Percentiles rank a stretch among this genome's conserved stretches.
phyloP scores from a whole-genome alignment of 2,797 vertebrate species.

The Knipowitschia caucasica region DNA sequence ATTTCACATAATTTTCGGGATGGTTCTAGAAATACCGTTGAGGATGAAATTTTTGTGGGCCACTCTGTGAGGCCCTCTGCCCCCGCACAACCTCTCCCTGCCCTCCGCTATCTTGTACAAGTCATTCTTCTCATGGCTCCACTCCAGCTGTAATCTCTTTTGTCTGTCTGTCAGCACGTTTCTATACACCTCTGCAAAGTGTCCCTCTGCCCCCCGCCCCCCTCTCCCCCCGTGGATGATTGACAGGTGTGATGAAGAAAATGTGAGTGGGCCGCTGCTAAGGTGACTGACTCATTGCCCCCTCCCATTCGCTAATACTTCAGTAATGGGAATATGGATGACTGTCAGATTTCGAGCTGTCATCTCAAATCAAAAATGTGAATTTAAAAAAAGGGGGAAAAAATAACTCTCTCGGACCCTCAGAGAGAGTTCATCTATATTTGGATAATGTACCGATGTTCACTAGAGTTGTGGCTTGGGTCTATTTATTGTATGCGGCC shows the following conservation, averaged over 20 bases:
- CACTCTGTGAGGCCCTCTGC: background rate
- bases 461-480: no score
- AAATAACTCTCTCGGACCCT: constrained; percentile 39
- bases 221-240: constrained; percentile 29
- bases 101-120: constrained; percentile 9
- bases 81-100: constrained; percentile 25
- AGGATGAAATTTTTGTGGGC: background rate
- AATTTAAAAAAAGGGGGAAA: constrained; percentile 30
- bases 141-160: constrained; percentile 21
- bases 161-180: constrained; percentile 34
- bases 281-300: constrained; percentile 32
- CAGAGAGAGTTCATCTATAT: constrained; percentile 15
- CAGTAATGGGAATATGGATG: constrained; percentile 28
- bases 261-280: constrained; percentile 38
- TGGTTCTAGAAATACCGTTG: no score
- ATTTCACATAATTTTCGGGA: no score
- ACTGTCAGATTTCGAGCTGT: constrained; percentile 40
- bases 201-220: constrained; percentile 20
- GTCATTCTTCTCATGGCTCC: constrained; percentile 7
- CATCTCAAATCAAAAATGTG: constrained; percentile 33
- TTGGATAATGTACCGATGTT: no score
- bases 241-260: constrained; percentile 47
- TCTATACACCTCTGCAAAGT: constrained; percentile 31
- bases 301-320: constrained; percentile 19
- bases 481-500: no score